These are phyloP conservation scores for Oreotrochilus melanogaster DNA, from an alignment of 2,113 vertebrate genomes.

Conservation along the genomic window DNA sequence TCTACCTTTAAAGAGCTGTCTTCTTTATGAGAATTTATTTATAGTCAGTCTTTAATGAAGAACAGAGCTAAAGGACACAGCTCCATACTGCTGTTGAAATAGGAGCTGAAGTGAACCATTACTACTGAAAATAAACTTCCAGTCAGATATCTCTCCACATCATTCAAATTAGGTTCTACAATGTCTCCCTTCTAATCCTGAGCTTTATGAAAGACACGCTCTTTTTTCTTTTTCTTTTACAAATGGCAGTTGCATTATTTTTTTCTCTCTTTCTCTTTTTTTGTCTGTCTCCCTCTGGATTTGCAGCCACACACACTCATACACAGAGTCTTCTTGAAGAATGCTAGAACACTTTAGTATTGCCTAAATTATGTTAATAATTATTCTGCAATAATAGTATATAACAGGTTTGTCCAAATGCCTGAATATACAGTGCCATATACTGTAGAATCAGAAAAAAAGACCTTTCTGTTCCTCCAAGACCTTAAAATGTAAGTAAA, in stretches of 20 bases:
- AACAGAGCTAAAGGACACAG: not conserved
- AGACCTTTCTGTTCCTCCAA: not conserved
- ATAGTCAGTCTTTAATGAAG: not conserved
- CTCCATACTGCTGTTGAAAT: not conserved
- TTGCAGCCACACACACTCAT: accelerated
- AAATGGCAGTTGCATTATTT: not conserved
- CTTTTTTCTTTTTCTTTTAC: not conserved
- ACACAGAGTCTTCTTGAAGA: not conserved
- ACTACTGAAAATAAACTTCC: not conserved
- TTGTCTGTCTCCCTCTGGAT: accelerated
- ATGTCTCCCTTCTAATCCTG: not conserved
- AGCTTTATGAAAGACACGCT: not conserved
- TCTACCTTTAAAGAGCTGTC: not conserved
- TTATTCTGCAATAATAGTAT: not conserved
- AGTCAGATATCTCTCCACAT: not conserved
- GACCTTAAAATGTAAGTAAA: not conserved
- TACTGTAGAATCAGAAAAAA: not conserved
- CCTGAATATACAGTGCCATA: not conserved
- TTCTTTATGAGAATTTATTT: not conserved
- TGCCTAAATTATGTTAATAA: not conserved
- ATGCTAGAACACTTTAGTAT: not conserved
- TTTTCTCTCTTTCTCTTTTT: not conserved
- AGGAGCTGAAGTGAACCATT: not conserved
- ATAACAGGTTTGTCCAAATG: not conserved
- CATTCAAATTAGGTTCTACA: not conserved